These are phyloP conservation scores for Macheiramphus alcinus DNA, from an alignment of 2,113 vertebrate species.

Conservation along the genomic window DNA sequence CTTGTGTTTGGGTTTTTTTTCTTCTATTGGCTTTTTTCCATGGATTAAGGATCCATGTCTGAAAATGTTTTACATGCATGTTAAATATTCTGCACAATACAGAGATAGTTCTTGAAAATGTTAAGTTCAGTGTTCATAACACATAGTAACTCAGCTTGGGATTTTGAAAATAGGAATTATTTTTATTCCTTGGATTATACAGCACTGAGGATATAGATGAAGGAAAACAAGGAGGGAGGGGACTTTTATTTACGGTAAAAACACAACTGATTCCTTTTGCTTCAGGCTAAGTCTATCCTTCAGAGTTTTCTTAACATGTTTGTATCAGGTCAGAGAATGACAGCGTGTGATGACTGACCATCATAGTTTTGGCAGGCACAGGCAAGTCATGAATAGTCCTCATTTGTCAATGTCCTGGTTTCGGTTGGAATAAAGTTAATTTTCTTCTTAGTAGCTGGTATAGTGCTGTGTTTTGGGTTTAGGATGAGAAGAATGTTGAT, in stretches of 20 bases:
- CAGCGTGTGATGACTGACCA: neutral
- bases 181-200: neutral
- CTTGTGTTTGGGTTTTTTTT: rapidly evolving
- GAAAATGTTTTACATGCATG: neutral
- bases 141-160: neutral
- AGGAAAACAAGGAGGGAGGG: neutral
- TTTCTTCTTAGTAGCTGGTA: too few species aligned
- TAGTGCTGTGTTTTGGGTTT: too few species aligned
- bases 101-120: neutral
- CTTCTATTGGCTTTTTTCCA: neutral
- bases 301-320: neutral
- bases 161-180: neutral
- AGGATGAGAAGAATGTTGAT: too few species aligned
- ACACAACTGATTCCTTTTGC: neutral
- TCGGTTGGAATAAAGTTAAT: too few species aligned
- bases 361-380: neutral
- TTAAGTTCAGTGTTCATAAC: neutral
- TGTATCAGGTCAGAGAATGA: neutral
- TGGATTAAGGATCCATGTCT: neutral
- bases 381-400: neutral
- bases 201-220: neutral
- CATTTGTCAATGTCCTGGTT: too few species aligned
- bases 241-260: neutral
- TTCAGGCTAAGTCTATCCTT: neutral
- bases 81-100: neutral